Conservation (phyloP, 1,140 invertebrate species). For the Hyposmocoma kahamanoa region DNA sequence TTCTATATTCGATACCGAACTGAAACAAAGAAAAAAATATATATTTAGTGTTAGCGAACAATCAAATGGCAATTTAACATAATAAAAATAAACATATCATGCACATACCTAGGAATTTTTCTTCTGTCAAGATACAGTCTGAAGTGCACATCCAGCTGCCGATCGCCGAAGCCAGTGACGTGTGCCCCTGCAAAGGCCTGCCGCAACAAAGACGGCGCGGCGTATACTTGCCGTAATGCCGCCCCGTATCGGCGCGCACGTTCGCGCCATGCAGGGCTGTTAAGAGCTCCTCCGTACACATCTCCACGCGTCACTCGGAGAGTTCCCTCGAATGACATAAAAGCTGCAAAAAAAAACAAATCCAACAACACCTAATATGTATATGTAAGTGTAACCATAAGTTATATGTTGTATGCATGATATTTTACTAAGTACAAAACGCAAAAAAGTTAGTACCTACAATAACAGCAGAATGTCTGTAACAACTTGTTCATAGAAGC, state of each 20-base stretch:
- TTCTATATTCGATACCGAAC: conserved; percentile 78
- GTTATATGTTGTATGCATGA: no score
- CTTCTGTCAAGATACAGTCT: conserved; percentile 82
- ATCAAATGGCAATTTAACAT: not conserved
- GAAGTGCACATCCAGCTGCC: conserved; percentile 83
- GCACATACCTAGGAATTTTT: conserved; percentile 79
- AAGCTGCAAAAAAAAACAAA: conserved; percentile 72
- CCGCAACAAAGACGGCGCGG: conserved; percentile 67
- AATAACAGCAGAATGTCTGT: no score
- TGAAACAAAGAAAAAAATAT: conserved; percentile 45
- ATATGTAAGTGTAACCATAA: no score
- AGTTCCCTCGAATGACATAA: conserved; percentile 80
- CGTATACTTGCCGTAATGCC: conserved; percentile 76
- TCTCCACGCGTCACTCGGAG: conserved; percentile 80
- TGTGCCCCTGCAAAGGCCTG: conserved; percentile 77
- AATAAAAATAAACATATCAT: conserved; percentile 4
- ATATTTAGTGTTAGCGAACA: not conserved
- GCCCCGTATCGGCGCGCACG: conserved; percentile 72
- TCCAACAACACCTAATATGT: no score
- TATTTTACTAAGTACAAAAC: no score
- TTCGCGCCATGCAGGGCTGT: conserved; percentile 50
- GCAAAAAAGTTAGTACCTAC: no score
- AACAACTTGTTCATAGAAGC: no score
- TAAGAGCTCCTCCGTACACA: conserved; percentile 70
- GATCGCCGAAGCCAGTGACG: conserved; percentile 81